Conservation (phyloP, 2,797 vertebrate species). For the Mastacembelus armatus region DNA sequence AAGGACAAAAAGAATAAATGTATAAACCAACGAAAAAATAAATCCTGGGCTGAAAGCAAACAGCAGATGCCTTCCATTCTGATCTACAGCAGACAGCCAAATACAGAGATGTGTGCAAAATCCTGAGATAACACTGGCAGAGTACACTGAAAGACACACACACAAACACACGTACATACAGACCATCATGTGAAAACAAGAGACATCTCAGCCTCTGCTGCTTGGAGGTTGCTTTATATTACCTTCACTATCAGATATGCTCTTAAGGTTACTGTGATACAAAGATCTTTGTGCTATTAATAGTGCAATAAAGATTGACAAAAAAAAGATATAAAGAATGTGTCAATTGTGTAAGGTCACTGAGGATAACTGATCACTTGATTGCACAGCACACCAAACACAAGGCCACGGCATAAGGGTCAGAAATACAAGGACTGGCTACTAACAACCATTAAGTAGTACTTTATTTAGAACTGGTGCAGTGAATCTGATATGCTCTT, state of each 20-base stretch:
- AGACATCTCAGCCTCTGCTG: slow-evolving; percentile 18
- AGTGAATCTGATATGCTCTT: slow-evolving; percentile 7
- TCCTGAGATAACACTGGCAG: slow-evolving; percentile 35
- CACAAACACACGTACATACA: neutral
- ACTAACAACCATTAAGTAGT: slow-evolving; percentile 9
- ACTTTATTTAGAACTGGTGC: slow-evolving; percentile 8
- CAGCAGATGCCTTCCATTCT: slow-evolving; percentile 49
- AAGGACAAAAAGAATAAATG: neutral
- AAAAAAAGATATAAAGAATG: neutral
- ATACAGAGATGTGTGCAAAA: slow-evolving; percentile 37
- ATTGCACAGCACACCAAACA: slow-evolving; percentile 38
- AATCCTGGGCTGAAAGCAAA: slow-evolving; percentile 52
- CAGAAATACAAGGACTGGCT: slow-evolving; percentile 15
- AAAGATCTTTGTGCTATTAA: slow-evolving; percentile 51
- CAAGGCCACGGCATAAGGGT: slow-evolving; percentile 31
- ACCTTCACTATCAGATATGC: slow-evolving; percentile 23
- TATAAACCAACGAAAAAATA: neutral
- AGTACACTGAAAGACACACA: slow-evolving; percentile 20
- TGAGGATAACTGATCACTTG: slow-evolving; percentile 28
- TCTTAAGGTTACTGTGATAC: slow-evolving; percentile 49
- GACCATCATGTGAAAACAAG: slow-evolving; percentile 21
- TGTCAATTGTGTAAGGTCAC: slow-evolving; percentile 2
- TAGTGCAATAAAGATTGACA: slow-evolving; percentile 10
- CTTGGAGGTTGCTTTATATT: slow-evolving; percentile 22
- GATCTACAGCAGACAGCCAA: slow-evolving; percentile 34